Base-by-base conservation (phyloP, 2,888 invertebrate species). In the Phytoseiulus persimilis region DNA sequence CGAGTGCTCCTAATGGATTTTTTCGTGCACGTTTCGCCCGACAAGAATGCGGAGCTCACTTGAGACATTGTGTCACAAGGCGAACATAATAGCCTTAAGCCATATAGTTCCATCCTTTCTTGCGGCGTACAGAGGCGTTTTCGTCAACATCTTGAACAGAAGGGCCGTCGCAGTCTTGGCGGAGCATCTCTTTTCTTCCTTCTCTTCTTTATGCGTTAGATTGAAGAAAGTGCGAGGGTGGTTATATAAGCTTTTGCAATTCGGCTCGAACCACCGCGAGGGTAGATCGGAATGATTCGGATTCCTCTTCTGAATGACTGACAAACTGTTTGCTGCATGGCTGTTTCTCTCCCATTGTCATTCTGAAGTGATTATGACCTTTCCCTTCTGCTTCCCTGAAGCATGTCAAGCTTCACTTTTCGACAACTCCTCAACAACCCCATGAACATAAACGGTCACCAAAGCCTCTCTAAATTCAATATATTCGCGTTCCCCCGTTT, bases 21-120 rank as follows among this genome's bases (percentile, higher is more conserved):
- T 31, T 84, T 89, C 89, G 90, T 89, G 83, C 11, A 23, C 65
- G 65, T 23, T 65, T 28, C n/a, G n/a, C n/a, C n/a, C n/a, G n/a
- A n/a, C n/a, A n/a, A 65, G 28, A 23, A 28, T 65, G 11, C 65
- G 65, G 11, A 11, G 65, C 65, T 14, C n/a, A n/a, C n/a, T n/a
- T n/a, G n/a, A 65, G 28, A 23, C 1, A 65, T 11, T 65, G 5
- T 65, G 65, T 65, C 65, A 11, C 65, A 65, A 18, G 18, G 28
- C 65, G 1, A 14, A 28, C 65, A 39, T 39, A 39, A 39, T 39
- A 39, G 39, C 39, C 39, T 9, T 39, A 9, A 65, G 65, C 28
- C 65, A 65, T 65, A 23, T 23, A 23, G 23, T 23, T 65, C 65
- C 65, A 65, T 65, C 65, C 2, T 28, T 65, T 28, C 65, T 23